A percentile compares a stretch with the other conserved stretches of the same genome.
Conservation (phyloP, 2,888 invertebrate genomes). For the Chrysotoxum bicinctum region DNA sequence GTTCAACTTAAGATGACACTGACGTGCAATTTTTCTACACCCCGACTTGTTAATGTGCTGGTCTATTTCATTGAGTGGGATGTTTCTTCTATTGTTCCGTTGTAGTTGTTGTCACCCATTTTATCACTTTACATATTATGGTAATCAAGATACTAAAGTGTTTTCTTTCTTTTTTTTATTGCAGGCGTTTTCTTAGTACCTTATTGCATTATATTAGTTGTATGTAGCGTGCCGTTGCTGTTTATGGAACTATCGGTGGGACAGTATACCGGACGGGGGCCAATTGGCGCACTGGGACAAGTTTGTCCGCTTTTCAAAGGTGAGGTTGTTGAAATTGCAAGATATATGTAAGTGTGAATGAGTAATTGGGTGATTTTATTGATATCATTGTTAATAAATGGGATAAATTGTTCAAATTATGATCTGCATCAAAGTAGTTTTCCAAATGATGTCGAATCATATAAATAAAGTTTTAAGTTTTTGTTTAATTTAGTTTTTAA, state of each 20-base stretch:
- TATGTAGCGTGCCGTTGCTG: constrained; percentile 95
- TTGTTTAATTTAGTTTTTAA: background rate
- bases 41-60: constrained; percentile 3
- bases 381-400: background rate
- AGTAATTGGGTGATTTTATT: constrained; percentile 6
- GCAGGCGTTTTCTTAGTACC: constrained; percentile 97
- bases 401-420: constrained; percentile 2
- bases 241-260: constrained; percentile 97
- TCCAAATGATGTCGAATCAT: background rate
- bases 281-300: constrained; percentile 94
- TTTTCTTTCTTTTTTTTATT: constrained; percentile 63
- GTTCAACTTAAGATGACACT: constrained; percentile 41
- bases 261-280: constrained; percentile 95
- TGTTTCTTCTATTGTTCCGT: constrained; percentile 37
- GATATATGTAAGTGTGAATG: constrained; percentile 2
- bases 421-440: background rate
- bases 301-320: constrained; percentile 97
- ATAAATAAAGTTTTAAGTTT: background rate
- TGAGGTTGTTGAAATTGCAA: constrained; percentile 79
- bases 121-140: constrained; percentile 50
- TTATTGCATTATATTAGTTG: constrained; percentile 94
- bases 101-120: constrained; percentile 44
- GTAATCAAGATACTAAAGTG: constrained; percentile 45
- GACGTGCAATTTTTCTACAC: constrained; percentile 48
- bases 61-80: constrained; percentile 49